phyloP scores from a whole-genome alignment of 1,140 invertebrate genomes.

The Batillaria attramentaria region DNA sequence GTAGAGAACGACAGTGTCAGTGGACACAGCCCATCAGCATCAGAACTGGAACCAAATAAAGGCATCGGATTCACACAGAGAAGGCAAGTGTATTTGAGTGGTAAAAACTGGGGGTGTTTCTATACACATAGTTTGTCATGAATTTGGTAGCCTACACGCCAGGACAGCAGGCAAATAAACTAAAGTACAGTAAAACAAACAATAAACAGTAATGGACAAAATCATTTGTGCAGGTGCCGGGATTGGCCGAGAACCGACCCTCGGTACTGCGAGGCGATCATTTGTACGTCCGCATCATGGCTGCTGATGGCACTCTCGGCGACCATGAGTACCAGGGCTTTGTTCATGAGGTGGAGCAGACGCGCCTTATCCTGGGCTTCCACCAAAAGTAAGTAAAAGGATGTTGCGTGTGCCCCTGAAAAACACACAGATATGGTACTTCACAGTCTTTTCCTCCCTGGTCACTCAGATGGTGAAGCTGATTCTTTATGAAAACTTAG shows the following conservation, averaged over 20 bases:
- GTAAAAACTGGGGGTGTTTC: neutral
- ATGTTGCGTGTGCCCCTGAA: neutral
- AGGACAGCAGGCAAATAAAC: neutral
- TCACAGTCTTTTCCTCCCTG: too few species aligned
- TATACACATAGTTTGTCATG: neutral
- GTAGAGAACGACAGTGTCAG: too few species aligned
- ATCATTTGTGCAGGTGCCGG: constrained; percentile 81
- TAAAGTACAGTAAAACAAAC: neutral
- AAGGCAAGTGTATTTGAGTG: neutral
- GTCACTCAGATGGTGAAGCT: too few species aligned
- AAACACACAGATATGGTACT: neutral
- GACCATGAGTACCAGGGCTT: constrained; percentile 79
- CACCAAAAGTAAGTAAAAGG: constrained; percentile 76
- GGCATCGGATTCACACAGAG: neutral
- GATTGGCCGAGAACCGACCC: constrained; percentile 86
- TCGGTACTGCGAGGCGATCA: constrained; percentile 86
- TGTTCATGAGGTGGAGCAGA: constrained; percentile 81
- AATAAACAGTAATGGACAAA: neutral
- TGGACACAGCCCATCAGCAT: too few species aligned
- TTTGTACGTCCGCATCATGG: constrained; percentile 74
- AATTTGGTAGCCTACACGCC: too few species aligned
- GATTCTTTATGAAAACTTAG: too few species aligned
- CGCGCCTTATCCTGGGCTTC: constrained; percentile 81
- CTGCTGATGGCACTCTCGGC: constrained; percentile 39
- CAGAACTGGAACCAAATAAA: neutral